A percentile compares a stretch with the other conserved stretches of the same genome.
Conservation (phyloP, 2,797 vertebrate genomes). For the Microctenopoma stevenorrisi region DNA sequence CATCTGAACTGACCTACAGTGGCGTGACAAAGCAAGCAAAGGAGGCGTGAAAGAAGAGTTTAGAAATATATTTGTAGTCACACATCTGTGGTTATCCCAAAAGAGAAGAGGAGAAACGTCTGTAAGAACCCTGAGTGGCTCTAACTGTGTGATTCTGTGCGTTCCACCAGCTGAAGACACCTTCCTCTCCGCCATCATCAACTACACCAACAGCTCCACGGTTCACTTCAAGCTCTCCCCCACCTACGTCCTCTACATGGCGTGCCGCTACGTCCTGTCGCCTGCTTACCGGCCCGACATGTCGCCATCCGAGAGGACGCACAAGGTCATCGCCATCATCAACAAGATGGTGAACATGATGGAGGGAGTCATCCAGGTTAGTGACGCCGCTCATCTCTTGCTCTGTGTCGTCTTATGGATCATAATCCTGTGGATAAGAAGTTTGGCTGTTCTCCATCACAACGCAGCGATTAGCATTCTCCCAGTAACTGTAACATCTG, state of each 20-base stretch:
- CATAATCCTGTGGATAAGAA: background rate
- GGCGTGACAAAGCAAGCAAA: too few relatives aligned
- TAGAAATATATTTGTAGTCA: too few relatives aligned
- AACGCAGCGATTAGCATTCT: background rate
- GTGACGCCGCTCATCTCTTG: slow-evolving; percentile 46
- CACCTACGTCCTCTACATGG: slow-evolving; percentile 97
- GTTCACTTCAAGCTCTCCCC: slow-evolving; percentile 98
- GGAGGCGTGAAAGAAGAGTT: too few relatives aligned
- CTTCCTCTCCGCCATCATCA: slow-evolving; percentile 97
- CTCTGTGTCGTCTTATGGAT: background rate
- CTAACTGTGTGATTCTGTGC: background rate
- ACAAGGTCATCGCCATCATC: slow-evolving; percentile 95
- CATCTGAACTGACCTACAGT: too few relatives aligned
- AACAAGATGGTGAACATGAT: slow-evolving; percentile 99
- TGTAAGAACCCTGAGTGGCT: too few relatives aligned
- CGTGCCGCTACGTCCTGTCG: slow-evolving; percentile 95
- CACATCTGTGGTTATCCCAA: too few relatives aligned
- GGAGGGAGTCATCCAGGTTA: slow-evolving; percentile 99
- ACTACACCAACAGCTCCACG: slow-evolving; percentile 98
- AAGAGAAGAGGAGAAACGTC: too few relatives aligned
- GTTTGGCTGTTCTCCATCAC: background rate
- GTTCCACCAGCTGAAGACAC: slow-evolving; percentile 91
- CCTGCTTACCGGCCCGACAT: slow-evolving; percentile 91
- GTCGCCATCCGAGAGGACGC: slow-evolving; percentile 92
- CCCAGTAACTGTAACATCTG: background rate